Evolutionary conservation across 2,888 invertebrate species (phyloP), one percentile per base, ranked within the genome.

Genomic region (Apamea epomidion): DNA sequence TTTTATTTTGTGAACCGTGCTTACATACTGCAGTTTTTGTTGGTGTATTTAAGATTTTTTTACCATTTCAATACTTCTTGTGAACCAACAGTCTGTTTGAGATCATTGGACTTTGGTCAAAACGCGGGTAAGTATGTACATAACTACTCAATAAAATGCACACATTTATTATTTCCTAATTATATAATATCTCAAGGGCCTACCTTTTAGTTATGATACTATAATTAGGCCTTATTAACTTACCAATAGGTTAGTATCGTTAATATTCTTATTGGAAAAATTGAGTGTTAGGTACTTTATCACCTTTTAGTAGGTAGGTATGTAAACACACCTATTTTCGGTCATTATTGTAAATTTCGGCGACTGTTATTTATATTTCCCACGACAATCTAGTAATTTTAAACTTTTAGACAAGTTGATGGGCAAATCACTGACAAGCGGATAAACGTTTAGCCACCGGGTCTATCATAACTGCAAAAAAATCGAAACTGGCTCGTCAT

Each of bases 401-500:
- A 76, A 78, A 86, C 78, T 69, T 86, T 87, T 80, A 68, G 78
- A 84, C 84, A 82, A 83, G 77, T 81, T 86, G 81, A 81, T 83
- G 78, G 76, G 74, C 73, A 80, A 82, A 83, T 86, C 76, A 81
- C 78, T 87, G 87, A 80, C 87, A 84, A 80, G 80, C 82, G 81
- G 86, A 85, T 87, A 89, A 91, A 83, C 82, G 86, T 83, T 84
- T 87, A 90, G 91, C 91, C 92, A 91, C 84, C 82, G 87, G 83
- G 91, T 92, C 93, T 93, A 91, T 91, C 91, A 92, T 91, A 93
- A 93, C 92, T 87, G 94, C 95, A 95, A 96, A 96, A 96, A 96
- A 94, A 91, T 86, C n/a, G 2, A 92, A 95, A 94, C 92, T 94
- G 94, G 93, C 95, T 94, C 94, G 96, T 96, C 96, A 96, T 95